Evolutionary conservation across 2,888 invertebrate genomes (phyloP).

Genomic region (Scaptomyza cyrtandrae): DNA sequence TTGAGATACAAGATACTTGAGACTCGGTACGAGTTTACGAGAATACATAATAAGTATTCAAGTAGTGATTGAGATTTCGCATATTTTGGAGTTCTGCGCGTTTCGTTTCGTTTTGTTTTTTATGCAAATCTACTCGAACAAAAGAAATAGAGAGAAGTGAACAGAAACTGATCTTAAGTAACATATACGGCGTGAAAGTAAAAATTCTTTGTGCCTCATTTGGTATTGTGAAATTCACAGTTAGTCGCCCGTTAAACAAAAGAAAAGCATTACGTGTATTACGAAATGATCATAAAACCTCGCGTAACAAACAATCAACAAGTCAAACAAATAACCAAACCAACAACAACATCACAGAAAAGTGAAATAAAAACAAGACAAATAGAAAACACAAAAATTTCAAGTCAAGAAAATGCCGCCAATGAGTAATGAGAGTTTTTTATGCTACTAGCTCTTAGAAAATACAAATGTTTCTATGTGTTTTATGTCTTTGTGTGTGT

Average conservation of each 20-base stretch:
- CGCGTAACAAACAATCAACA: conserved; percentile 43
- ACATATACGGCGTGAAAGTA: conserved; percentile 70
- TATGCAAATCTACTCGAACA: conserved; percentile 46
- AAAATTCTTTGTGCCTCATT: conserved; percentile 64
- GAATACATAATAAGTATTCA: conserved; percentile 26
- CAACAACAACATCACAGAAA: conserved; percentile 12
- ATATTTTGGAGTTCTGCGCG: conserved; percentile 20
- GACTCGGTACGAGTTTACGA: not conserved
- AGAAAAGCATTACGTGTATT: conserved; percentile 60
- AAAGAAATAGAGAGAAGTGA: conserved; percentile 8
- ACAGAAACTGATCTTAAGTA: conserved; percentile 37
- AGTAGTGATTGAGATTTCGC: conserved; percentile 6
- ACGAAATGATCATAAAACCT: conserved; percentile 58
- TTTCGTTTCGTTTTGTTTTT: conserved; percentile 37
- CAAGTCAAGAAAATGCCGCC: conserved; percentile 37
- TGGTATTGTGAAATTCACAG: conserved; percentile 61
- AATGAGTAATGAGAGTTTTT: conserved; percentile 56
- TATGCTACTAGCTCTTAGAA: conserved; percentile 5
- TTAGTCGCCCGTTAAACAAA: conserved; percentile 44
- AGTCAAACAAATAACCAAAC: conserved; percentile 20
- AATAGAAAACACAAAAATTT: conserved; percentile 53
- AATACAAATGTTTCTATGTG: conserved; percentile 1
- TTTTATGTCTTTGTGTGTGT: conserved; percentile 4
- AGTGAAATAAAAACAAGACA: conserved; percentile 30
- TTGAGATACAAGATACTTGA: conserved; percentile 7